Evolutionary conservation across 2,113 vertebrate species (phyloP).

Genomic region (Passer domesticus): DNA sequence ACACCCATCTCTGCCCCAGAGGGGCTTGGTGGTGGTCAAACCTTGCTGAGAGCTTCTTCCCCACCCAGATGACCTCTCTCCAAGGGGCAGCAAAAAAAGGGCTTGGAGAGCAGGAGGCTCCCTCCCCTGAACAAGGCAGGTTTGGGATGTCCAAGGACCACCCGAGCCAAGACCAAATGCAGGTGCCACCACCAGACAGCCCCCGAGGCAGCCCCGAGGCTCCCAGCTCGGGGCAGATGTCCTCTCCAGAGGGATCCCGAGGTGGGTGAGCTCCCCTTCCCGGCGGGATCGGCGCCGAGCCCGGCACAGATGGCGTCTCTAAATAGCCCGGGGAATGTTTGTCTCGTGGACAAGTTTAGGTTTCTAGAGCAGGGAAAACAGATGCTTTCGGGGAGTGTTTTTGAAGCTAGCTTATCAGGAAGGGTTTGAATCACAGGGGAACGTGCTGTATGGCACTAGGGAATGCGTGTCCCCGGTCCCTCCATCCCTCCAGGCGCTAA

Average conservation of each 20-base stretch:
- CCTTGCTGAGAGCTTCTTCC: not conserved
- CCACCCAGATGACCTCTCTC: not conserved
- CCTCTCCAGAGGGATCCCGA: not conserved
- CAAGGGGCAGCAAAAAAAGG: fast-evolving
- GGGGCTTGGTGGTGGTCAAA: not conserved
- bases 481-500: not conserved
- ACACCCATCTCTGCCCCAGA: not conserved
- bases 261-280: not conserved
- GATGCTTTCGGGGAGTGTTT: constrained; percentile 44
- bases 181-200: not conserved
- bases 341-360: constrained; percentile 40
- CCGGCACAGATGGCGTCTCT: constrained; percentile 46
- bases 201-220: not conserved
- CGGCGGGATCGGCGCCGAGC: not conserved
- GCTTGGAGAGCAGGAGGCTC: not conserved
- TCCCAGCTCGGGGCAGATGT: not conserved
- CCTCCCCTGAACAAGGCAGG: not conserved
- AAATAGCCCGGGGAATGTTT: constrained; percentile 50
- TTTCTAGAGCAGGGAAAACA: constrained; percentile 61
- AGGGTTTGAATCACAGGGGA: constrained; percentile 18
- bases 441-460: not conserved
- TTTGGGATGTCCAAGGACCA: not conserved
- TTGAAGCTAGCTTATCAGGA: constrained; percentile 4
- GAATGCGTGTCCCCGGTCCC: not conserved
- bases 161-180: not conserved